Conservation (phyloP, 2,888 invertebrate species). For the Dermolepida albohirtum region DNA sequence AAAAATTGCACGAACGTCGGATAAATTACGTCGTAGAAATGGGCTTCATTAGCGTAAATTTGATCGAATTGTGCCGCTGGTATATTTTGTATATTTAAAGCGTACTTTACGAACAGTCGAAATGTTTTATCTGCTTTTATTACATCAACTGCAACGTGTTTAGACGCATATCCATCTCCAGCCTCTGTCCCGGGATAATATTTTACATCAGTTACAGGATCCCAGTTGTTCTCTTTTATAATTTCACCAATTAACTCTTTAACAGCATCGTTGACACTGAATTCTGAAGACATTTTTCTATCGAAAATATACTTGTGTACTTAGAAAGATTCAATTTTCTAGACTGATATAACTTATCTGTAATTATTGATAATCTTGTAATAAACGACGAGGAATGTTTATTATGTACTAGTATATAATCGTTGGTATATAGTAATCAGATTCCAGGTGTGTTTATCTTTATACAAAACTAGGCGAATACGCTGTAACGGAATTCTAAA, state of each 20-base stretch:
- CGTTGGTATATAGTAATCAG: too few species aligned
- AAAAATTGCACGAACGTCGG: constrained; percentile 15
- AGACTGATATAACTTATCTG: too few species aligned
- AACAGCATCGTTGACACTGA: not conserved
- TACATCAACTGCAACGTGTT: constrained; percentile 17
- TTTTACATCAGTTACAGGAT: constrained; percentile 5
- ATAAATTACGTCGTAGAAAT: constrained; percentile 16
- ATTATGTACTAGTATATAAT: too few species aligned
- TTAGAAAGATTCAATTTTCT: too few species aligned
- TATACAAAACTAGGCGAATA: too few species aligned
- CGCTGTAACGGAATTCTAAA: too few species aligned
- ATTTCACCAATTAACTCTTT: constrained; percentile 5
- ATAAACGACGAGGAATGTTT: too few species aligned
- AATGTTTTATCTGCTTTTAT: not conserved
- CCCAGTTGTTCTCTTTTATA: constrained; percentile 6
- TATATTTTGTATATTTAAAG: not conserved
- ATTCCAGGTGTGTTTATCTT: too few species aligned
- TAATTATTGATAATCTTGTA: too few species aligned
- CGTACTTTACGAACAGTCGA: constrained; percentile 25
- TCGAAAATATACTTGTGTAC: too few species aligned
- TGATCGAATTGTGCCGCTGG: not conserved
- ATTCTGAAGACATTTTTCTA: not conserved
- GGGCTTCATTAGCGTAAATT: constrained; percentile 9
- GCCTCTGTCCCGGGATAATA: constrained; percentile 21
- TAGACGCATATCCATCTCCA: constrained; percentile 36